phyloP scores from a whole-genome alignment of 2,888 invertebrate species.

The Eustalomyia histrio region DNA sequence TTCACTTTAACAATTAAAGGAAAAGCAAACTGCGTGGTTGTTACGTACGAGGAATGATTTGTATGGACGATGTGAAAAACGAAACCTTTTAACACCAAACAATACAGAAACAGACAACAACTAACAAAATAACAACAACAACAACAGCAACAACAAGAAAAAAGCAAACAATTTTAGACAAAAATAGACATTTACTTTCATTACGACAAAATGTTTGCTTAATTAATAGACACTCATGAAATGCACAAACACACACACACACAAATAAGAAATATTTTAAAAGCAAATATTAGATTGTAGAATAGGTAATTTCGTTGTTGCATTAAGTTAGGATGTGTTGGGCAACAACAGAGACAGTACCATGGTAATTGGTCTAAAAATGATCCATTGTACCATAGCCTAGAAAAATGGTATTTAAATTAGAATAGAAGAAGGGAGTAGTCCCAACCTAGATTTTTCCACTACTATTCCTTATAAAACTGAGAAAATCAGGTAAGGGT shows the following conservation, averaged over 20 bases:
- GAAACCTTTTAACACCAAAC: conserved; percentile 59
- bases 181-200: conserved; percentile 47
- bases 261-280: conserved; percentile 13
- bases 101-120: neutral
- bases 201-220: conserved; percentile 57
- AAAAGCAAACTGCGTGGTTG: conserved; percentile 62
- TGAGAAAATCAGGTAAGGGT: too few relatives aligned
- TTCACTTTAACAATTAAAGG: conserved; percentile 62
- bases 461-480: too few relatives aligned
- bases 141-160: neutral
- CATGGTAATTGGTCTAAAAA: too few relatives aligned
- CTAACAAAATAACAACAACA: conserved; percentile 29
- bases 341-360: too few relatives aligned
- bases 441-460: too few relatives aligned
- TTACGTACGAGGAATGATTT: conserved; percentile 49
- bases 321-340: too few relatives aligned
- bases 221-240: conserved; percentile 51
- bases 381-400: too few relatives aligned
- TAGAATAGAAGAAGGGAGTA: too few relatives aligned
- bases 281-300: neutral
- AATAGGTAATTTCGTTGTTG: neutral
- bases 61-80: conserved; percentile 52
- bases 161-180: conserved; percentile 32
- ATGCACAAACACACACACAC: conserved; percentile 4
- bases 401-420: too few relatives aligned